Conservation (phyloP, 2,888 invertebrate species). For the Eumerus sabulonum region DNA sequence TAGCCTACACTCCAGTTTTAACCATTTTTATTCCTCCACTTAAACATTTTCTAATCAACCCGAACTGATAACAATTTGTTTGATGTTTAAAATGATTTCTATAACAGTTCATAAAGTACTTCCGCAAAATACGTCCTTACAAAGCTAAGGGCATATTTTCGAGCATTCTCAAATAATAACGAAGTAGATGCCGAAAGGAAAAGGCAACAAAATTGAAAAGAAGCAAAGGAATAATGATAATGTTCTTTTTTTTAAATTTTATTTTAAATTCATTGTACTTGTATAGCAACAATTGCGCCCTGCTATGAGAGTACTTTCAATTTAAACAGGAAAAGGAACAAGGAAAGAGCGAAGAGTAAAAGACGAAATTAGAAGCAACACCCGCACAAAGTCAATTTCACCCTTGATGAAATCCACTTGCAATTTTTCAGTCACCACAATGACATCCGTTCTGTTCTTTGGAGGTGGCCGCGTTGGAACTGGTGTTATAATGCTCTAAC, state of each 20-base stretch:
- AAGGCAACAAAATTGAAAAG: constrained; percentile 10
- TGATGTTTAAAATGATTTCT: constrained; percentile 59
- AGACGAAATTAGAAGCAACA: constrained; percentile 62
- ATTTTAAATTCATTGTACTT: constrained; percentile 47
- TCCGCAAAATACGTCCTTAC: constrained; percentile 57
- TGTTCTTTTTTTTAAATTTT: constrained; percentile 55
- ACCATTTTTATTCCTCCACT: no score
- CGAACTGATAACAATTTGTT: constrained; percentile 45
- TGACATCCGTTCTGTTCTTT: constrained; percentile 47
- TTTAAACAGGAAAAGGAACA: constrained; percentile 55
- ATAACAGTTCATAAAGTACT: constrained; percentile 60
- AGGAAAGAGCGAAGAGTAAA: constrained; percentile 28
- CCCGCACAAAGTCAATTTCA: constrained; percentile 69
- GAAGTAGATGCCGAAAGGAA: constrained; percentile 40
- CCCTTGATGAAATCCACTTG: constrained; percentile 68
- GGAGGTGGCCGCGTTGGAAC: constrained; percentile 2
- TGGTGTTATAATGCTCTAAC: constrained; percentile 37
- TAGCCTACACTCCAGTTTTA: no score
- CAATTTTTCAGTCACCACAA: constrained; percentile 67
- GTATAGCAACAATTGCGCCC: constrained; percentile 26
- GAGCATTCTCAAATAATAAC: constrained; percentile 58
- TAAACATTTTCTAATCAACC: constrained; percentile 25
- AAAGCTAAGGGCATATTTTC: constrained; percentile 52
- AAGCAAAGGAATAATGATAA: constrained; percentile 49
- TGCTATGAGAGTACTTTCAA: constrained; percentile 44